Evolutionary conservation across 1,140 invertebrate species (phyloP).

Genomic region (Kradibia gibbosae): DNA sequence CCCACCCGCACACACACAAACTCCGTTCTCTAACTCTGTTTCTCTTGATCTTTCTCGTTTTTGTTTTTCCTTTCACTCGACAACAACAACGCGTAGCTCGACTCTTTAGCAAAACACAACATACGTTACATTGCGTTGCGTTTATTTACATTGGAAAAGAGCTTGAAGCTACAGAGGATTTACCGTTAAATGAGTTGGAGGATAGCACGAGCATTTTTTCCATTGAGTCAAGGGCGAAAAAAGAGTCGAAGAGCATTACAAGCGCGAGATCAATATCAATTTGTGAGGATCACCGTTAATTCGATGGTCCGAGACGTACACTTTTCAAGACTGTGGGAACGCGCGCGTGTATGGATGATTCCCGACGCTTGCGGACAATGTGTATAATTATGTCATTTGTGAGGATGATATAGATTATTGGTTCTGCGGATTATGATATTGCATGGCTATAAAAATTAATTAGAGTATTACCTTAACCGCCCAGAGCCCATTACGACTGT

Average conservation of each 20-base stretch:
- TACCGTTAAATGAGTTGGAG: not conserved
- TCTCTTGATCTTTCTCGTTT: not conserved
- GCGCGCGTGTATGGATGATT: not conserved
- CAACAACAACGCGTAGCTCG: not conserved
- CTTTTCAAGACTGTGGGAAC: slow-evolving; percentile 23
- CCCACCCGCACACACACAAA: not conserved
- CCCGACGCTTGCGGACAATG: slow-evolving; percentile 2
- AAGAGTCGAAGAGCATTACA: not conserved
- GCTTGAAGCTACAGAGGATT: not conserved
- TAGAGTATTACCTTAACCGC: slow-evolving; percentile 3
- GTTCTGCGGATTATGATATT: slow-evolving; percentile 34
- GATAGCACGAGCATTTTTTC: not conserved
- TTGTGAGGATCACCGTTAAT: slow-evolving; percentile 19
- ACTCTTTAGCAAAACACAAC: not conserved
- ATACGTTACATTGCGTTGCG: not conserved
- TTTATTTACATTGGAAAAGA: not conserved
- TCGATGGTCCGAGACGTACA: slow-evolving; percentile 5
- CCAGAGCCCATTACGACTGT: not conserved
- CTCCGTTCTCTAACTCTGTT: not conserved
- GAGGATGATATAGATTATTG: slow-evolving; percentile 31
- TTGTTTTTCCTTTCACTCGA: not conserved
- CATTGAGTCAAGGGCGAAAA: not conserved
- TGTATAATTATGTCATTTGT: slow-evolving; percentile 44
- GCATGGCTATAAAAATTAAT: slow-evolving; percentile 41
- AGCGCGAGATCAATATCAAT: slow-evolving; percentile 21